Evolutionary conservation across 2,113 vertebrate species (phyloP), one percentile per base, ranked within the genome.

Genomic region (Sylvietta virens): DNA sequence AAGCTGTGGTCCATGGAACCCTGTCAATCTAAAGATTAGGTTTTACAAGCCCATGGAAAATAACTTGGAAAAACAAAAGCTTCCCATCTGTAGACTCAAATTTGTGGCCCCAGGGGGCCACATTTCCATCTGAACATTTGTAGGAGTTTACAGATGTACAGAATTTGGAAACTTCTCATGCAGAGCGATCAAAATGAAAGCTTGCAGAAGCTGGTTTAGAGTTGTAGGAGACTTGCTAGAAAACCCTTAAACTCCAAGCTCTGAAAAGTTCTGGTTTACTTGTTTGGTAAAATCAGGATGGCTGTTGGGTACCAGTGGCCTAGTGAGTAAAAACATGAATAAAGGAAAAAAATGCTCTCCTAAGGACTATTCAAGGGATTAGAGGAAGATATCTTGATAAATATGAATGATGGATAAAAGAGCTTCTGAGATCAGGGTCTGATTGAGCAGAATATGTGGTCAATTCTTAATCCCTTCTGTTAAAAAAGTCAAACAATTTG

Each of bases 1-100:
- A 95, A 92, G 78, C 90, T 96, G 94, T 79, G 53, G 92, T 76
- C 79, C 81, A 82, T 51, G 88, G 88, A 95, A 96, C 88, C 94
- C 94, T 9, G 6, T 70, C 0, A 64, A 88, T 93, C 82, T 86
- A 88, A 93, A 90, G 94, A 95, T 96, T 90, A 90, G 79, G 71
- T 95, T 95, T 88, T 85, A 92, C 24, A 92, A 73, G 28, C 35
- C 62, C 67, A 57, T 88, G 90, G 79, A 94, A 94, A 90, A 90
- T 73, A 76, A 88, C 60, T 82, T 73, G 67, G 54, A 58, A 88
- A 94, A 90, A 65, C 42, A 82, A 95, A 90, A 82, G 61, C 66
- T 85, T 95, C 66, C 94, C 92, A 94, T 92, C 88, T 96, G 92
- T 73, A 93, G 71, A 82, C 66, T 90, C 82, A 90, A 58, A 86